Conservation (phyloP, 2,113 vertebrate species). For the Nymphicus hollandicus region DNA sequence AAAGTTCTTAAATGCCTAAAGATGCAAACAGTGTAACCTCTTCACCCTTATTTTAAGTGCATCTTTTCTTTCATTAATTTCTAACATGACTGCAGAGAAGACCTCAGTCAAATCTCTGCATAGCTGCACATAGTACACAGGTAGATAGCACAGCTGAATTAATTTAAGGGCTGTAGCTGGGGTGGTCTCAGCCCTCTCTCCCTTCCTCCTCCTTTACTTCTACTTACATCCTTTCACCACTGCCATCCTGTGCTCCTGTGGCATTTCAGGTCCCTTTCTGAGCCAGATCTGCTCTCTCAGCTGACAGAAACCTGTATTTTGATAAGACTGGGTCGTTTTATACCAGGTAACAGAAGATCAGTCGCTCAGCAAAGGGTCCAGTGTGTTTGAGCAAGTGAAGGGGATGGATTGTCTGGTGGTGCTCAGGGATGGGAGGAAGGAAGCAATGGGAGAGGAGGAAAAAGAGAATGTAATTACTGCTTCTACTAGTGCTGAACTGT, state of each 20-base stretch:
- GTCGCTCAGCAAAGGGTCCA: not conserved
- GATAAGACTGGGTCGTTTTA: not conserved
- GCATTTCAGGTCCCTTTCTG: not conserved
- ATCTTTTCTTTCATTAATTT: slow-evolving; percentile 37
- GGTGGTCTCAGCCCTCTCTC: not conserved
- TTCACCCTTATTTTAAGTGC: slow-evolving; percentile 13
- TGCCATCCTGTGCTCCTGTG: not conserved
- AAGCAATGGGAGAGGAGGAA: not conserved
- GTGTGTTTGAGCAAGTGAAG: rapidly evolving
- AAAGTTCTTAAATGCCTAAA: slow-evolving; percentile 30
- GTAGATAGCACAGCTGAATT: not conserved
- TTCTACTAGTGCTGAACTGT: not conserved
- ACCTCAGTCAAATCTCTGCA: not conserved
- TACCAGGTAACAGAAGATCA: not conserved
- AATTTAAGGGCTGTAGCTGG: not conserved
- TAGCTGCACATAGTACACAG: not conserved
- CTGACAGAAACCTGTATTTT: not conserved
- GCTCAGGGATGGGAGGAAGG: not conserved
- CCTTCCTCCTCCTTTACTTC: not conserved
- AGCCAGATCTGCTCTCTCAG: not conserved
- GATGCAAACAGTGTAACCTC: slow-evolving; percentile 26
- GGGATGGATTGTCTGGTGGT: not conserved
- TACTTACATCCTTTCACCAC: not conserved
- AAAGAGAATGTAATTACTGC: not conserved
- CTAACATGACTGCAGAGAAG: not conserved